Base-by-base conservation (phyloP, 2,888 invertebrate species). In the Campoplex nolae region DNA sequence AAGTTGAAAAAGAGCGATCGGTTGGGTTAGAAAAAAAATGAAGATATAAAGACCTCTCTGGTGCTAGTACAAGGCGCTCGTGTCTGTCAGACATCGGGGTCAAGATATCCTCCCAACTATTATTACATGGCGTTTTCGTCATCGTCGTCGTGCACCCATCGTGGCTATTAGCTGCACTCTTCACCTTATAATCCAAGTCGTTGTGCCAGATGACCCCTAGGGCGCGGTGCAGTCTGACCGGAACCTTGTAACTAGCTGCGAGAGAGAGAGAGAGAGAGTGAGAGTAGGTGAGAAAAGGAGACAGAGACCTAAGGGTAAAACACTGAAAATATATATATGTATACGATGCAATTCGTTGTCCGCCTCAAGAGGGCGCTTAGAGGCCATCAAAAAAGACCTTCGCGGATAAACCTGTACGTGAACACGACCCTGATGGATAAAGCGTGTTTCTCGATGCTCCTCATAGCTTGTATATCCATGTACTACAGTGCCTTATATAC, bases 1-100 rank as follows among this genome's bases (percentile, higher is more conserved):
- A 80, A 80, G 51, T 38, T 38, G 6, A 67, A 71, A 67, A 28
- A 51, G 54, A 78, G 35, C 45, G 74, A 84, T 62, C 48, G 82
- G 75, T n/a, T 62, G 78, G 48, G 58, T 32, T 54, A 75, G 73
- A 77, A 70, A 56, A 70, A 56, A 58, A 62, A 56, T 62, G 32
- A 58, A 38, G 68, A 67, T 67, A 74, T 67, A 56, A 83, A 81
- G 67, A 73, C 56, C 67, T 51, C 68, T 76, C 78, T 51, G 58
- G 77, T 73, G 85, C 78, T 62, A 74, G 91, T 90, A 93, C 92
- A 92, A 93, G 91, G 92, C 91, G 92, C 91, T 92, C 93, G 93
- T 92, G 92, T 92, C 91, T 91, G 90, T 83, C 84, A 79, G n/a
- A 48, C 73, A 42, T 90, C 91, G 87, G 92, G 93, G 93, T 93